Evolutionary conservation across 2,888 invertebrate species (phyloP).

Genomic region (Xestia xanthographa): DNA sequence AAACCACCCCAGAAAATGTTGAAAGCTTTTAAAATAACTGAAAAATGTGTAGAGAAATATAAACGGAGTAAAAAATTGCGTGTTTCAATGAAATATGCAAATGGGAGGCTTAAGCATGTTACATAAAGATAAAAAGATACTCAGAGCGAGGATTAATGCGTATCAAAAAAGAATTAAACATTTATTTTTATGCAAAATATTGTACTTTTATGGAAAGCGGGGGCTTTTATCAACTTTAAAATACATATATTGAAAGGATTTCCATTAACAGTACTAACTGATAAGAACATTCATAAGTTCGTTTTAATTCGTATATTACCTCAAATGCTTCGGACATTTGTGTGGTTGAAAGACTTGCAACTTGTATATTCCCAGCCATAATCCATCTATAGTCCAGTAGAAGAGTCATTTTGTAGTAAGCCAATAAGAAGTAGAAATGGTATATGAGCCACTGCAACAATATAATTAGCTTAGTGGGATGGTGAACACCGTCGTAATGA

Average conservation of each 20-base stretch:
- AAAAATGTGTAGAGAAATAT: constrained; percentile 47
- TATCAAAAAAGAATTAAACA: constrained; percentile 56
- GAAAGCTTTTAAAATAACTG: constrained; percentile 51
- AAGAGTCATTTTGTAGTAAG: background rate
- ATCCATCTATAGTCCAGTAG: background rate
- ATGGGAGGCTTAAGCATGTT: constrained; percentile 60
- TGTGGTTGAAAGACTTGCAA: background rate
- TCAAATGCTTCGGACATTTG: background rate
- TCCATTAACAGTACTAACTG: background rate
- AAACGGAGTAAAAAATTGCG: constrained; percentile 34
- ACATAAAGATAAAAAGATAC: constrained; percentile 56
- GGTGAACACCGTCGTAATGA: too few relatives aligned
- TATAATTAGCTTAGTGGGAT: too few relatives aligned
- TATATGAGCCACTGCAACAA: background rate
- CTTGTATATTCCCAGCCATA: background rate
- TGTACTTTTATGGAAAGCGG: constrained; percentile 7
- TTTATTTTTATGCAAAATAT: constrained; percentile 46
- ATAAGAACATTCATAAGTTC: background rate
- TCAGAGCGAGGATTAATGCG: constrained; percentile 53
- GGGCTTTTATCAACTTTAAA: constrained; percentile 21
- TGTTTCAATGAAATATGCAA: constrained; percentile 64
- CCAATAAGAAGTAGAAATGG: background rate
- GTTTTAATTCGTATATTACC: background rate
- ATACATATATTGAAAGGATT: constrained; percentile 31
- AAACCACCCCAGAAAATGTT: constrained; percentile 18